A percentile compares a stretch with the other conserved stretches of the same genome.
These are phyloP conservation scores for Aporophyla nigra DNA, from an alignment of 2,888 invertebrate species.

Conservation along the genomic window DNA sequence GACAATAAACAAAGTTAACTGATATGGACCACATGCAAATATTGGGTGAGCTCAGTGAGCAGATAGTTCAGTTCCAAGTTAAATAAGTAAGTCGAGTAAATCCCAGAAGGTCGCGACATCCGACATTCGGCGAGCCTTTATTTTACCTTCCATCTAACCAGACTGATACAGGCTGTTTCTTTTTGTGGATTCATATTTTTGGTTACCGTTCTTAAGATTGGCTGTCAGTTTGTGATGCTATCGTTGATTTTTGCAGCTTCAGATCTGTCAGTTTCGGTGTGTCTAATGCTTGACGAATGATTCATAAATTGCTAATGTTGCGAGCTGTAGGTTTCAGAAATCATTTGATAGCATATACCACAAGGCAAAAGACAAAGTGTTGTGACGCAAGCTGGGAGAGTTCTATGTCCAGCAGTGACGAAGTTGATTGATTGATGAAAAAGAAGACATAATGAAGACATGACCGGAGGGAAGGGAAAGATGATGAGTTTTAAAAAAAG, in stretches of 20 bases:
- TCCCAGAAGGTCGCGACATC: slow-evolving; percentile 88
- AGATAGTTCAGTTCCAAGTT: slow-evolving; percentile 87
- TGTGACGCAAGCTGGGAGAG: too few species aligned
- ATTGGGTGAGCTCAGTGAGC: slow-evolving; percentile 72
- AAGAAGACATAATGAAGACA: too few species aligned
- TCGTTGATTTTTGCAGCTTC: neutral
- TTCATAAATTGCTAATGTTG: neutral
- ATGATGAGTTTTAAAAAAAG: too few species aligned
- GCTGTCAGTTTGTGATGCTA: neutral
- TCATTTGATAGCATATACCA: neutral
- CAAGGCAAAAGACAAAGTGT: too few species aligned
- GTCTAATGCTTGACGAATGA: neutral
- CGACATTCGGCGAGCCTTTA: slow-evolving; percentile 88
- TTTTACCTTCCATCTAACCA: slow-evolving; percentile 82
- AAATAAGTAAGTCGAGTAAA: slow-evolving; percentile 84
- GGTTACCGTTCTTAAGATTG: neutral
- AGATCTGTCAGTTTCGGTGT: neutral
- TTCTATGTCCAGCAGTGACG: too few species aligned
- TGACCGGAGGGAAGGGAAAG: too few species aligned
- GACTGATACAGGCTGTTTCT: slow-evolving; percentile 76
- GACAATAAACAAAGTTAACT: slow-evolving; percentile 59
- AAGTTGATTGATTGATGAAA: too few species aligned
- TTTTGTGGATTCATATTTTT: neutral
- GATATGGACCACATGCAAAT: slow-evolving; percentile 80
- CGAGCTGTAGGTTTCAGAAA: neutral